A percentile compares a stretch with the other conserved stretches of the same genome.
phyloP scores from a whole-genome alignment of 2,113 vertebrate species.

The Amazona guildingii region DNA sequence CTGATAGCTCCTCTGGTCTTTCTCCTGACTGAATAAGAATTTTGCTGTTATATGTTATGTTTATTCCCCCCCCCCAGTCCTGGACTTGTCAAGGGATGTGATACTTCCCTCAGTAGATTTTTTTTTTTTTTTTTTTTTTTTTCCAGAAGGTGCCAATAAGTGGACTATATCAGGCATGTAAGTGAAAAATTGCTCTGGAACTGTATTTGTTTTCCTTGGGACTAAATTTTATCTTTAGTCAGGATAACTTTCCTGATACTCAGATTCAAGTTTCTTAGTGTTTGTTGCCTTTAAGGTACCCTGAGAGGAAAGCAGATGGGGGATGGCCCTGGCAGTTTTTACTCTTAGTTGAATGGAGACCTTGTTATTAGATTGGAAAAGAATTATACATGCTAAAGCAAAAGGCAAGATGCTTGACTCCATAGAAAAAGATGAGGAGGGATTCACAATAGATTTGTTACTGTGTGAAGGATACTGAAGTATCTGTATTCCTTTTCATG shows the following conservation, averaged over 20 bases:
- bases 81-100: background rate
- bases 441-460: background rate
- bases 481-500: background rate
- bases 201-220: background rate
- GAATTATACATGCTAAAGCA: background rate
- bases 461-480: background rate
- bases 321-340: background rate
- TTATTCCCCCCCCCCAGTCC: fast-evolving
- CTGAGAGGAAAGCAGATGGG: background rate
- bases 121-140: background rate
- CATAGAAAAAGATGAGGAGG: background rate
- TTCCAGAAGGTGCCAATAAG: background rate
- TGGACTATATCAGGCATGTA: background rate
- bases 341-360: background rate
- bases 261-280: background rate
- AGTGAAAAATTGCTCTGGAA: background rate
- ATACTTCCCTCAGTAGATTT: background rate
- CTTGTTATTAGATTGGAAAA: background rate
- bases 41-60: background rate
- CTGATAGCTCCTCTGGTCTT: background rate
- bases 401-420: background rate
- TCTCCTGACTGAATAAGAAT: background rate
- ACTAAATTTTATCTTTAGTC: background rate
- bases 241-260: background rate
- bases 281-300: background rate